Evolutionary conservation across 2,888 invertebrate species (phyloP).

Genomic region (Zhengitettix transpicula): DNA sequence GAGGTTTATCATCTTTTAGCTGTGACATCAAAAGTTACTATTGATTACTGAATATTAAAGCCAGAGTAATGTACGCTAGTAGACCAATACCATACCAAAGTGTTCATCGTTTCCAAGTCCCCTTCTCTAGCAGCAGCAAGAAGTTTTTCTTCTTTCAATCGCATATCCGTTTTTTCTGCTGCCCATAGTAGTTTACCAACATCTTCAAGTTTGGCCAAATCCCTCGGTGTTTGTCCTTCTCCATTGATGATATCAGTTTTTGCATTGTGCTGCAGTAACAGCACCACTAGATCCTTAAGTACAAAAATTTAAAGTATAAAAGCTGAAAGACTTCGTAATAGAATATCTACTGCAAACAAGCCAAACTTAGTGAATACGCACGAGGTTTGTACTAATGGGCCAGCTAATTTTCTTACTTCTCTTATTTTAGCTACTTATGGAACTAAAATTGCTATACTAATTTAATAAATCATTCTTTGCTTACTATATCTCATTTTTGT

Average conservation of each 20-base stretch:
- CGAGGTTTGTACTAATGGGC: too few species aligned
- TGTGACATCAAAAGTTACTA: slow-evolving; percentile 17
- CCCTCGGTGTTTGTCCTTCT: slow-evolving; percentile 40
- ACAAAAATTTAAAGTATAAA: not conserved
- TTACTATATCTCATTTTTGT: too few species aligned
- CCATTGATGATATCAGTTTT: slow-evolving; percentile 46
- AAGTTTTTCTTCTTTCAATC: slow-evolving; percentile 34
- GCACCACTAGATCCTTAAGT: slow-evolving; percentile 40
- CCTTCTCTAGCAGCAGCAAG: slow-evolving; percentile 44
- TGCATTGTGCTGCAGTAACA: slow-evolving; percentile 41
- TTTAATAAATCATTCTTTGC: too few species aligned
- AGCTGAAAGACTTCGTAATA: too few species aligned
- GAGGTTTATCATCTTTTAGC: slow-evolving; percentile 37
- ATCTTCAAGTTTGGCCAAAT: slow-evolving; percentile 35
- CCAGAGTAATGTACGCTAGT: not conserved
- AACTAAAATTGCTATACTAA: too few species aligned
- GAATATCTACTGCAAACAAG: too few species aligned
- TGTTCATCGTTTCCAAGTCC: slow-evolving; percentile 34
- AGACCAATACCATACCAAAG: slow-evolving; percentile 28
- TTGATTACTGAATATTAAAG: too few species aligned
- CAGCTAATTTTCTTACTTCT: too few species aligned
- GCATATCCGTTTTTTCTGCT: slow-evolving; percentile 39
- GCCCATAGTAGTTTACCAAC: slow-evolving; percentile 38
- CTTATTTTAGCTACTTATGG: too few species aligned
- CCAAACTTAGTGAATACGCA: too few species aligned